Evolutionary conservation across 2,888 invertebrate genomes (phyloP), one percentile per base, ranked within the genome.

Genomic region (Cylindroiulus punctatus): DNA sequence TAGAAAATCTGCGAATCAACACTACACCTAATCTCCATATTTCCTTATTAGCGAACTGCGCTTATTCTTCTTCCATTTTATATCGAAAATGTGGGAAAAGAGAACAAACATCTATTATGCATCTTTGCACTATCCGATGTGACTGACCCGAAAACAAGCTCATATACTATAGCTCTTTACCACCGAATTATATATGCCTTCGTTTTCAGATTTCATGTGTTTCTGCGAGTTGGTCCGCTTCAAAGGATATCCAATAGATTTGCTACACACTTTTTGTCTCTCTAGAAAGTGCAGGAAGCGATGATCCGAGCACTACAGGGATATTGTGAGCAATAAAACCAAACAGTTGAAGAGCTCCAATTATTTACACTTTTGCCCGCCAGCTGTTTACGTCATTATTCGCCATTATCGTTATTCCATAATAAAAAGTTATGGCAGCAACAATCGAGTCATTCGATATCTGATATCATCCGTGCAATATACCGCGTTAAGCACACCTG

Each of bases 321-420:
- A 57, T 57, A 57, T 57, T 57, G 52, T 7, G 52, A 57, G 52
- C 52, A 57, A 57, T 57, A 57, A 57, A 57, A 57, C n/a, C 52
- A 57, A 57, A 57, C 52, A 57, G 52, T 57, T 57, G n/a, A 57
- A 57, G n/a, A 57, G n/a, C 5, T 57, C 52, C 19, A 57, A 57
- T 57, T 57, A 57, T 57, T 57, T 57, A 57, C 52, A 57, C 52
- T 57, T 57, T 57, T 57, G 52, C 52, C n/a, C 52, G 52, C 52
- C 19, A 57, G 52, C 52, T 57, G 52, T 19, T 57, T 57, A 17
- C n/a, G 52, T 57, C 52, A 57, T 57, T 57, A 57, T 2, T 57
- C 52, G 52, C 52, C 17, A 57, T n/a, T 57, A 57, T 57, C 12
- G 52, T 57, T n/a, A 57, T n/a, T 57, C n/a, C 17, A 17, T 5